Percentiles rank a stretch among this genome's conserved stretches.
These are phyloP conservation scores for Hormaphis cornu DNA, from an alignment of 1,140 invertebrate species.

Conservation along the genomic window DNA sequence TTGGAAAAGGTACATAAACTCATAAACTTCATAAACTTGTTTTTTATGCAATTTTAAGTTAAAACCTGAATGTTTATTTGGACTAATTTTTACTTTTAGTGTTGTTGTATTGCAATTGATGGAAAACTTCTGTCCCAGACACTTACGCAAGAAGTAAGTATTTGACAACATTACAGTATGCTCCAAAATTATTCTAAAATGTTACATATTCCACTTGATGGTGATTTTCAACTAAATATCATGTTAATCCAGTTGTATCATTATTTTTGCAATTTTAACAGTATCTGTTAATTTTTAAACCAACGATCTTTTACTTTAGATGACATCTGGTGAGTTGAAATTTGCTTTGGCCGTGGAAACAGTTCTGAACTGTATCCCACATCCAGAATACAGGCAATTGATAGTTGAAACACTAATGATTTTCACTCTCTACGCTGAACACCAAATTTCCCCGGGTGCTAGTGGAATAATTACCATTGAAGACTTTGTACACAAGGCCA, in stretches of 20 bases:
- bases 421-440: constrained; percentile 79
- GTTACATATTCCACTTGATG: too few relatives aligned
- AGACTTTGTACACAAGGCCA: constrained; percentile 85
- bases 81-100: constrained; percentile 51
- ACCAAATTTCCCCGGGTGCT: constrained; percentile 66
- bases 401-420: constrained; percentile 97
- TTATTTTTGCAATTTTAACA: too few relatives aligned
- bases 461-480: constrained; percentile 83
- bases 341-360: constrained; percentile 96
- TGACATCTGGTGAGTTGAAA: constrained; percentile 97
- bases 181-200: too few relatives aligned
- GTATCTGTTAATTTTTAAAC: too few relatives aligned
- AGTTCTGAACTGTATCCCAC: constrained; percentile 92
- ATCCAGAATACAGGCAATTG: constrained; percentile 96
- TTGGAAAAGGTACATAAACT: constrained; percentile 63
- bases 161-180: not conserved
- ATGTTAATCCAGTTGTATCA: too few relatives aligned
- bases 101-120: constrained; percentile 82
- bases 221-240: too few relatives aligned
- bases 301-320: constrained; percentile 52
- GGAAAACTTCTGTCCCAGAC: constrained; percentile 78
- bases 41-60: not conserved
- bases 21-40: not conserved
- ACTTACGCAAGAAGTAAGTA: constrained; percentile 72
- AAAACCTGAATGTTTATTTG: not conserved